These are phyloP conservation scores for Myoxocephalus aenaeus DNA, from an alignment of 2,797 vertebrate genomes.

Conservation along the genomic window DNA sequence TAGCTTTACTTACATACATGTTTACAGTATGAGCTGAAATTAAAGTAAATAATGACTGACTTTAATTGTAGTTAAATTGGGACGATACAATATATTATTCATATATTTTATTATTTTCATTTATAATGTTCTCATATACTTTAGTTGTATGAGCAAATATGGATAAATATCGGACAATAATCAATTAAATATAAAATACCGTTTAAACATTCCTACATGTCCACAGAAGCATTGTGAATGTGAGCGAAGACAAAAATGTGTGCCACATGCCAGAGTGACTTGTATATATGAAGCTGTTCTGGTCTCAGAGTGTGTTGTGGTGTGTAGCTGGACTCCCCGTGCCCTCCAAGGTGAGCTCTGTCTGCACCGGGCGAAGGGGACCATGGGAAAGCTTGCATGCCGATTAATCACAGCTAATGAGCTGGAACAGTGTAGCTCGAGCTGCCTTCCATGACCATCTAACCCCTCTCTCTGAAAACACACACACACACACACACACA, in stretches of 20 bases:
- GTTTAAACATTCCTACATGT: constrained; percentile 9
- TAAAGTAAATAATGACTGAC: neutral
- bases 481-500: constrained; percentile 35
- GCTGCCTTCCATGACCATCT: constrained; percentile 80
- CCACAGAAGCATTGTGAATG: constrained; percentile 7
- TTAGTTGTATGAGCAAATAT: neutral
- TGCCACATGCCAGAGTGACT: constrained; percentile 5
- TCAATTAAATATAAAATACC: constrained; percentile 20
- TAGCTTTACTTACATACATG: neutral
- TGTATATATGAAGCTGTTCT: constrained; percentile 15
- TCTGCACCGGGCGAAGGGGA: constrained; percentile 83
- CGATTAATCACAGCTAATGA: constrained; percentile 90
- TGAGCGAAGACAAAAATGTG: constrained; percentile 36
- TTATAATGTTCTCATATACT: neutral
- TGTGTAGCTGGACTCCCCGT: constrained; percentile 43
- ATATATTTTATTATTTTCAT: neutral
- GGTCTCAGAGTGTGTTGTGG: constrained; percentile 41
- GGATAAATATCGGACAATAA: neutral
- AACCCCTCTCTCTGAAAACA: constrained; percentile 56
- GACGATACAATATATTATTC: neutral
- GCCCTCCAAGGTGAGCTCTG: constrained; percentile 85
- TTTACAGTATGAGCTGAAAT: neutral
- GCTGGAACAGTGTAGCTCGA: constrained; percentile 83
- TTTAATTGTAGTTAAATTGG: neutral
- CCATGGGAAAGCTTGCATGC: constrained; percentile 84